phyloP scores from a whole-genome alignment of 2,797 vertebrate genomes.

The Odontamblyopus rebecca region DNA sequence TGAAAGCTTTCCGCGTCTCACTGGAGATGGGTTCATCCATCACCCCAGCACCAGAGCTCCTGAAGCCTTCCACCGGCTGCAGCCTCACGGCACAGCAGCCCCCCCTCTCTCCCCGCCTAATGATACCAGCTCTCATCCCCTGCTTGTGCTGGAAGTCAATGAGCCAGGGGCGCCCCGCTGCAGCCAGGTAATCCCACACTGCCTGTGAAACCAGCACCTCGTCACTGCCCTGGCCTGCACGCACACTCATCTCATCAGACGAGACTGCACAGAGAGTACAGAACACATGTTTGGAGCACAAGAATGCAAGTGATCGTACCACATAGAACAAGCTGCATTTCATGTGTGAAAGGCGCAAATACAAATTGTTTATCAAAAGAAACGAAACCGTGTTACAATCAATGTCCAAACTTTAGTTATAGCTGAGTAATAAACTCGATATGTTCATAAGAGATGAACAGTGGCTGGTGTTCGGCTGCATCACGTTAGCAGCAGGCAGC shows the following conservation, averaged over 20 bases:
- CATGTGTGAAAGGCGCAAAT: constrained; percentile 11
- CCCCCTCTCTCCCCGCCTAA: constrained; percentile 87
- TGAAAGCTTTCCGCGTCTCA: constrained; percentile 88
- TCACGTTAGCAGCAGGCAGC: constrained; percentile 41
- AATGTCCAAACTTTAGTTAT: not conserved
- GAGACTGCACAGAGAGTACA: constrained; percentile 75
- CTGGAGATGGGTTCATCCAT: constrained; percentile 77
- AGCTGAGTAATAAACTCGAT: not conserved
- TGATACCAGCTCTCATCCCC: constrained; percentile 87
- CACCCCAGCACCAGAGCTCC: constrained; percentile 70
- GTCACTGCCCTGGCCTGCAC: constrained; percentile 87
- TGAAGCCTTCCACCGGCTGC: constrained; percentile 81
- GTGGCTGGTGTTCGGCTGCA: constrained; percentile 19
- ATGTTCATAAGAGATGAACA: constrained; percentile 5
- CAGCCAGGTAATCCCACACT: constrained; percentile 95
- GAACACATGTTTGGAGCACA: not conserved
- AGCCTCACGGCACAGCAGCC: constrained; percentile 92
- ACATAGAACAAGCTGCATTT: not conserved
- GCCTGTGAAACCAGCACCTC: constrained; percentile 93
- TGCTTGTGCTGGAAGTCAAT: constrained; percentile 91
- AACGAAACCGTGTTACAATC: constrained; percentile 15
- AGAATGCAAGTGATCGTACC: constrained; percentile 10
- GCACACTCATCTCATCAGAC: constrained; percentile 85
- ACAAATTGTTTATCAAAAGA: constrained; percentile 17
- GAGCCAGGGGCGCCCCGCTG: constrained; percentile 87